Conservation (phyloP, 2,113 vertebrate species). For the chimpanzee (Pan troglodytes) region DNA sequence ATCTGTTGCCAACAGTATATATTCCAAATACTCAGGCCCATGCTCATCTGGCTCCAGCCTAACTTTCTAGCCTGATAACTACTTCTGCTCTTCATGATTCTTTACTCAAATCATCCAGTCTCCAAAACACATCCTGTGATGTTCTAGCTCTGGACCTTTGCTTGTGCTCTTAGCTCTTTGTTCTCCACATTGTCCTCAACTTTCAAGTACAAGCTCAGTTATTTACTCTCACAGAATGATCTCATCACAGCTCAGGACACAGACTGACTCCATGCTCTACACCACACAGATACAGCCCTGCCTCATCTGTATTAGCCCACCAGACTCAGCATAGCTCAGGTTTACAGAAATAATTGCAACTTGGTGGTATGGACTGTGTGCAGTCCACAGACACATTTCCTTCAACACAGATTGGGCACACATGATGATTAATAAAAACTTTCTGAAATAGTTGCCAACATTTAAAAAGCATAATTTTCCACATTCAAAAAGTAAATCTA, state of each 20-base stretch:
- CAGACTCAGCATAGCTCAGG: neutral
- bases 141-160: neutral
- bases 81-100: neutral
- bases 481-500: neutral
- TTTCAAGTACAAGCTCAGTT: neutral
- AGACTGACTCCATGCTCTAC: neutral
- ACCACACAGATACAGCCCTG: neutral
- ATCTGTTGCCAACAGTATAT: neutral
- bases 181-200: neutral
- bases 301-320: neutral
- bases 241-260: neutral
- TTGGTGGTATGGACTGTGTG: too few relatives aligned
- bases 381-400: neutral
- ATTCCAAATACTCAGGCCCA: neutral
- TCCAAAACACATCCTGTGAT: neutral
- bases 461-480: neutral
- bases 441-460: neutral
- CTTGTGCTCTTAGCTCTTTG: neutral
- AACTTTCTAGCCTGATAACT: neutral
- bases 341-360: neutral
- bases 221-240: neutral
- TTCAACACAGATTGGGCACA: neutral
- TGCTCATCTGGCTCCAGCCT: neutral
- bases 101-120: neutral
- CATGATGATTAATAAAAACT: neutral